Conservation (phyloP, 2,797 vertebrate genomes). For the Meda fulgida region DNA sequence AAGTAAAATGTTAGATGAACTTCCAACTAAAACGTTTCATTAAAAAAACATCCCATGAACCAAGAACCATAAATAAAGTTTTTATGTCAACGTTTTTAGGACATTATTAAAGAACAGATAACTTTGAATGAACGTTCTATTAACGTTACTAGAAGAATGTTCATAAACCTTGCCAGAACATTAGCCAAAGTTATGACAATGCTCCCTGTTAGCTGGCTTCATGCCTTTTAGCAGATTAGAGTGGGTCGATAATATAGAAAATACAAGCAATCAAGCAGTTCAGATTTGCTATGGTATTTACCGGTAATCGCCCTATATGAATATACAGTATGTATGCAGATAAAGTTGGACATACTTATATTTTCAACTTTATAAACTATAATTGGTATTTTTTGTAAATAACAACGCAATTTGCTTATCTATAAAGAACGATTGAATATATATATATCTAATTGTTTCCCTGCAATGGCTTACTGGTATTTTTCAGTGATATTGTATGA, state of each 20-base stretch:
- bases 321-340: not conserved
- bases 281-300: not conserved
- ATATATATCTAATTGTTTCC: too few relatives aligned
- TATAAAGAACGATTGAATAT: not conserved
- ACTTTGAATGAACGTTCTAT: too few relatives aligned
- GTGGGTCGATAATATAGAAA: not conserved
- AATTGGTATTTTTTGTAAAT: too few relatives aligned
- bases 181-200: too few relatives aligned
- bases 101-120: too few relatives aligned
- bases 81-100: not conserved
- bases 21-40: not conserved
- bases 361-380: not conserved
- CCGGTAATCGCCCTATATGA: not conserved
- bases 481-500: not conserved
- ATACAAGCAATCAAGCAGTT: not conserved
- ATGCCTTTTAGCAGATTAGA: not conserved
- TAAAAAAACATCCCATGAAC: not conserved
- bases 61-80: too few relatives aligned
- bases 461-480: too few relatives aligned
- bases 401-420: not conserved
- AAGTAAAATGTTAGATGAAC: not conserved
- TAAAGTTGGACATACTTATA: not conserved
- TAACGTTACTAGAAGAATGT: too few relatives aligned
- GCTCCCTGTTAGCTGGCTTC: too few relatives aligned
- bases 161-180: too few relatives aligned